A percentile compares a stretch with the other conserved stretches of the same genome.
Conservation (phyloP, 2,888 invertebrate species). For the Calameuta filiformis region DNA sequence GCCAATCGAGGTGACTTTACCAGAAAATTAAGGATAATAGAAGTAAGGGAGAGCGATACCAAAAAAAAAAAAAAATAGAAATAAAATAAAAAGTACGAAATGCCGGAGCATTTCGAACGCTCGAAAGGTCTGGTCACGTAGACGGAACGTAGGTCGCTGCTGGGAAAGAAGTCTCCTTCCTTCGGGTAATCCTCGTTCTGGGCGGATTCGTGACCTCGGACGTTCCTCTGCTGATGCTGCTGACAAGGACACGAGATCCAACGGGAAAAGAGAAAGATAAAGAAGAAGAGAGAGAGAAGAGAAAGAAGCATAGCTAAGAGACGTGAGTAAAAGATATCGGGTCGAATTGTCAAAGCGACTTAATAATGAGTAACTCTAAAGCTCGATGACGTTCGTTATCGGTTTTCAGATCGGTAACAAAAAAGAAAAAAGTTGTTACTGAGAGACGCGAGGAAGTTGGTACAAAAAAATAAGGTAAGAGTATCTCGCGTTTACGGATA, state of each 20-base stretch:
- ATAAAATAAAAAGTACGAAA: slow-evolving; percentile 11
- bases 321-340: background rate
- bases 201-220: background rate
- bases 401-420: slow-evolving; percentile 2
- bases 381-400: slow-evolving; percentile 8
- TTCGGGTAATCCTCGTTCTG: background rate
- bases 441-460: background rate
- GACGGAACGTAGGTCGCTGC: background rate
- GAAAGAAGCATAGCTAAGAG: background rate
- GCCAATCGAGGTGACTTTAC: background rate
- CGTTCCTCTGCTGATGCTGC: background rate
- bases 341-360: background rate
- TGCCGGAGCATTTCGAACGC: background rate
- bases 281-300: background rate
- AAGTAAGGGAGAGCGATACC: background rate
- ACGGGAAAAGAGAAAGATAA: background rate
- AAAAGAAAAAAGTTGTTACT: background rate
- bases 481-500: background rate
- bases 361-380: background rate
- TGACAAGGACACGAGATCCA: background rate
- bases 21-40: slow-evolving; percentile 11
- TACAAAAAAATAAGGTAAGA: background rate
- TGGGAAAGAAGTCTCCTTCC: background rate
- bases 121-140: background rate
- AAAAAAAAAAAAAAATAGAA: slow-evolving; percentile 6